Conservation (phyloP, 1,140 invertebrate genomes). For the Hyles euphorbiae region DNA sequence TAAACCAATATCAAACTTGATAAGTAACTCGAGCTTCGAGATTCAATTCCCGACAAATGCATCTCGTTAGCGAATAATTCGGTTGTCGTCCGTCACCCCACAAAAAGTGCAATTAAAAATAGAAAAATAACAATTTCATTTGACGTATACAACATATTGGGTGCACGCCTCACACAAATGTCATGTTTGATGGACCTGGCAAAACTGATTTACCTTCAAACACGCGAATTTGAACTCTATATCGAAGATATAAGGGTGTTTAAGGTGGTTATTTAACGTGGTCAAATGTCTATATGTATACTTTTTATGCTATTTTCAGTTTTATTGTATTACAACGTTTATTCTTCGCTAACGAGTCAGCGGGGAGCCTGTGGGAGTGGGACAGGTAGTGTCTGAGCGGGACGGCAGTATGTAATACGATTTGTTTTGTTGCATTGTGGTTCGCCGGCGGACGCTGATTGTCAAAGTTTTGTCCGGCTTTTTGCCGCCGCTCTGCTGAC, state of each 20-base stretch:
- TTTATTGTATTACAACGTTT: constrained; percentile 66
- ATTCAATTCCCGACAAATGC: constrained; percentile 9
- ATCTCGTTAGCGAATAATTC: constrained; percentile 29
- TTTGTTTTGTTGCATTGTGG: constrained; percentile 46
- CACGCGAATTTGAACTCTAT: constrained; percentile 25
- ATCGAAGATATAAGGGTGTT: neutral
- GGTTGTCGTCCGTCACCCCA: constrained; percentile 22
- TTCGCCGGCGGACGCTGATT: constrained; percentile 19
- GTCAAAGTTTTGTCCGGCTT: constrained; percentile 25
- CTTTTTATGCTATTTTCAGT: constrained; percentile 63
- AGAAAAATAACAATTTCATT: constrained; percentile 62
- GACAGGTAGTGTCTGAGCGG: constrained; percentile 21
- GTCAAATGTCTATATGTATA: constrained; percentile 40
- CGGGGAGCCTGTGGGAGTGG: constrained; percentile 37
- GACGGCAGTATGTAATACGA: constrained; percentile 31
- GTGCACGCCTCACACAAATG: constrained; percentile 69
- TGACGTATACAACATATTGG: constrained; percentile 52
- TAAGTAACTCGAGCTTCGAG: neutral
- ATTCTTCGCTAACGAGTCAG: constrained; percentile 58
- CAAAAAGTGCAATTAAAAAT: constrained; percentile 58
- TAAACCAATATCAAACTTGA: no score
- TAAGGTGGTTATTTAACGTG: constrained; percentile 10
- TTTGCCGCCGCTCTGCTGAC: neutral
- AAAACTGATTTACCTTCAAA: constrained; percentile 12
- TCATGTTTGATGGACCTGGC: constrained; percentile 39